Percentiles rank a stretch among this genome's conserved stretches.
Evolutionary conservation across 1,140 invertebrate species (phyloP).

Genomic region (Scaptomyza montana): DNA sequence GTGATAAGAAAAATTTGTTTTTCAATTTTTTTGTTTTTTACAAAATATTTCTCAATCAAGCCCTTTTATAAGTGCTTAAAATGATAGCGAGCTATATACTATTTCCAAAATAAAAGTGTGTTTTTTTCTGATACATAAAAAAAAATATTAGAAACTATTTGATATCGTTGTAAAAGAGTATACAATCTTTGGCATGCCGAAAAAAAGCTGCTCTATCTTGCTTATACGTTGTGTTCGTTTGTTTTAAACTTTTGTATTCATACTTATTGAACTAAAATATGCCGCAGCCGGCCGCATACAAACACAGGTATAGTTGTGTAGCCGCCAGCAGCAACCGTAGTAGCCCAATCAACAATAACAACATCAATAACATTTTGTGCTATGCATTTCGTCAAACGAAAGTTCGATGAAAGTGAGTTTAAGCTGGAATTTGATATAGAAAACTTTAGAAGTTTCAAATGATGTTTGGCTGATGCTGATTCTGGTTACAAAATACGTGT

Average conservation of each 20-base stretch:
- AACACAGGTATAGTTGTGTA: conserved; percentile 30
- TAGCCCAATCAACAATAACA: conserved; percentile 31
- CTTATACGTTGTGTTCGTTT: conserved; percentile 35
- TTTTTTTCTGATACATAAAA: too few relatives aligned
- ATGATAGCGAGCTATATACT: too few relatives aligned
- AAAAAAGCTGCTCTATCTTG: neutral
- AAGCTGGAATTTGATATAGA: conserved; percentile 57
- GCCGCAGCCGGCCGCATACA: conserved; percentile 41
- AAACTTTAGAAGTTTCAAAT: conserved; percentile 21
- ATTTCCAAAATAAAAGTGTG: too few relatives aligned
- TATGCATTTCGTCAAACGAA: conserved; percentile 57
- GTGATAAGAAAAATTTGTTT: too few relatives aligned
- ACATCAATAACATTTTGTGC: conserved; percentile 2
- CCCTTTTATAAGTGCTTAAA: too few relatives aligned
- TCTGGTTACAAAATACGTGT: conserved; percentile 18
- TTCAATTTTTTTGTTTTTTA: too few relatives aligned
- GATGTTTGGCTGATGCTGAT: neutral
- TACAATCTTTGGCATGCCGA: neutral
- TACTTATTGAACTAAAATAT: conserved; percentile 71
- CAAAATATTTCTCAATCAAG: too few relatives aligned
- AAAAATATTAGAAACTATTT: too few relatives aligned
- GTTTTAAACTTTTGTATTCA: conserved; percentile 79
- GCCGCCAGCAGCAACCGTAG: conserved; percentile 48
- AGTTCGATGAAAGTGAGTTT: conserved; percentile 49
- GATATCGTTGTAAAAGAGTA: neutral